Evolutionary conservation across 2,797 vertebrate species (phyloP), one percentile per base, ranked within the genome.

Genomic region (Argentina silus): DNA sequence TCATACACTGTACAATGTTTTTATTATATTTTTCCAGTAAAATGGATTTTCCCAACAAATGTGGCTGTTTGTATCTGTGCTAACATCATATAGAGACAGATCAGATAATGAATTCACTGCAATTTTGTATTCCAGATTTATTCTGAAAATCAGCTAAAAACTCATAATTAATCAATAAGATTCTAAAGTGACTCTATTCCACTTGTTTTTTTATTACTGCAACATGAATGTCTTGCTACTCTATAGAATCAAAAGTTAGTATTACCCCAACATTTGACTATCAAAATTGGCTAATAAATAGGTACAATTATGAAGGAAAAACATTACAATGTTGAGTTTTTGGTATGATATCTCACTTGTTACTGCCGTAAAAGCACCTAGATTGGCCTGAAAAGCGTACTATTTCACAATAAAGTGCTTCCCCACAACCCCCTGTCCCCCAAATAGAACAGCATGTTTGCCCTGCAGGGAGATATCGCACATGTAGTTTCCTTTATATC

Each of bases 361-460:
- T 65, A 59, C 45, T 50, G 36, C 56, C 56, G 15, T 65, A 76
- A 36, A 88, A 86, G 77, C 85, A 81, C 76, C 73, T 83, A 81
- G 67, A 77, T 64, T 81, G 56, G 67, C 65, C 17, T 75, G 62
- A 89, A 73, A 21, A 81, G 76, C 27, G 36, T 21, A 81, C 45
- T 76, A 59, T 73, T 80, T 79, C 63, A 78, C 75, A 67, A 67
- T 90, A 91, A 93, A 93, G 91, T 92, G 90, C 89, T 71, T 85
- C 70, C 83, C 83, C 27, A 36, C 27, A 36, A 36, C 27, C 27
- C 21, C 19, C 71, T 74, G 23, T 82, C 77, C 72, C 63, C 45
- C 1, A 60, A 12, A 70, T 9, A 59, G 21, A 62, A 17, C 9
- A 45, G 36, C 9, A 65, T 56, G 19, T 48, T 56, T 67, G 61